Evolutionary conservation across 2,113 vertebrate genomes (phyloP).

Genomic region (Scatophagus argus): DNA sequence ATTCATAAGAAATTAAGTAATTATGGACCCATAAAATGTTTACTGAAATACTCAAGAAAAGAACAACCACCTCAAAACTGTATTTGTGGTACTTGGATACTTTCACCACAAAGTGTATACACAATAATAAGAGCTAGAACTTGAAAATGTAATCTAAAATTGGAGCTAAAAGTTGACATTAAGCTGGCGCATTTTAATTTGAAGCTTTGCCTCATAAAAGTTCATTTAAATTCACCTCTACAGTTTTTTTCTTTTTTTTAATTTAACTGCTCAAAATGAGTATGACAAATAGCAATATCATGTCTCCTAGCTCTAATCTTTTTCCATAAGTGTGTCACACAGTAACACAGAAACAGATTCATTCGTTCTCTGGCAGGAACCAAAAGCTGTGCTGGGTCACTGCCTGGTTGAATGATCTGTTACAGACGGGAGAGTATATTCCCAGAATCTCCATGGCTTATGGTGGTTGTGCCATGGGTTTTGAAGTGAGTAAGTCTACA

Average conservation of each 20-base stretch:
- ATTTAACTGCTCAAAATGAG: conserved; percentile 2
- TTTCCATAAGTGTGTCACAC: conserved; percentile 32
- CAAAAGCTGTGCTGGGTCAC: conserved; percentile 42
- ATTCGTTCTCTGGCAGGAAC: background rate
- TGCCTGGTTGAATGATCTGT: conserved; percentile 32
- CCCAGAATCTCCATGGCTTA: conserved; percentile 19
- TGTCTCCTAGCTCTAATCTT: conserved; percentile 22
- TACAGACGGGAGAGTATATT: conserved; percentile 24
- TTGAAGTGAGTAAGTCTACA: conserved; percentile 44
- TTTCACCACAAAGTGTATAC: background rate
- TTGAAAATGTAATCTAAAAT: background rate
- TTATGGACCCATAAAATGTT: no score
- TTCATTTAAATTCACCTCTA: conserved; percentile 1
- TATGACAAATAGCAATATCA: background rate
- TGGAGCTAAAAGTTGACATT: background rate
- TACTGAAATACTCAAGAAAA: background rate
- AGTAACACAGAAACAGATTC: conserved; percentile 34
- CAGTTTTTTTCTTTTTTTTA: background rate
- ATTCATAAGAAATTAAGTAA: background rate
- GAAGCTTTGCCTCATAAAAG: background rate
- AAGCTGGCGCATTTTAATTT: background rate
- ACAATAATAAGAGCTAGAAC: background rate
- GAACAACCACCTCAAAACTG: background rate
- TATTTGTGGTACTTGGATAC: background rate
- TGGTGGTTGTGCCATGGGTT: conserved; percentile 1